Evolutionary conservation across 2,113 vertebrate species (phyloP), one percentile per base, ranked within the genome.

Genomic region (Grus americana): DNA sequence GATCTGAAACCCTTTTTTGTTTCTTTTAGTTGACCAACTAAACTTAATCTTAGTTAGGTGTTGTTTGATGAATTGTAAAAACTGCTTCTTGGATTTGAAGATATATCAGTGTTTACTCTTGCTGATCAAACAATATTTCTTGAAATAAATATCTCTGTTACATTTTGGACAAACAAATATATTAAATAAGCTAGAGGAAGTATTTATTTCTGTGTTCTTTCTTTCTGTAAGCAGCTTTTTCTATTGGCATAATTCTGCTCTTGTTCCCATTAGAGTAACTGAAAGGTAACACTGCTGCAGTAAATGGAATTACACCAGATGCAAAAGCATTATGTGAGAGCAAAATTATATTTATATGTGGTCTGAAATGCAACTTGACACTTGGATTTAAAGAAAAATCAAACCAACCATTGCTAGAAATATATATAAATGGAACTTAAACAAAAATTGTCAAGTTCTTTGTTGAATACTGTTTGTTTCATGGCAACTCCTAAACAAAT

Each of bases 321-420:
- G 75, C 81, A 88, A 97, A 97, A 96, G 91, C 74, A 87, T 82
- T 87, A 89, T 82, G 80, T 95, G 94, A 92, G 84, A 91, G 62
- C 49, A 90, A 92, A 97, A 95, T 96, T 93, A 44, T 96, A 92
- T 96, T 95, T 97, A 65, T 95, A 82, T 90, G 92, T 96, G 96
- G 84, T 88, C 78, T 93, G 90, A 95, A 94, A 94, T 82, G 92
- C 78, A 96, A 95, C 80, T 38, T 76, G 84, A 93, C 71, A 54
- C 96, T 93, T 66, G 66, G 20, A 79, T 87, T 89, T 86, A 67
- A 92, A 76, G 87, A 85, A 90, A 91, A 94, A 94, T 79, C 92
- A 93, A 95, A 73, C 66, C 71, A 75, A 20, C 8, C 29, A 0
- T 70, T 95, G 58, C 84, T 86, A 85, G 70, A 86, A 85, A 91